Percentiles rank a stretch among this genome's conserved stretches.
Evolutionary conservation across 2,888 invertebrate species (phyloP).

Genomic region (Limenitis camilla): DNA sequence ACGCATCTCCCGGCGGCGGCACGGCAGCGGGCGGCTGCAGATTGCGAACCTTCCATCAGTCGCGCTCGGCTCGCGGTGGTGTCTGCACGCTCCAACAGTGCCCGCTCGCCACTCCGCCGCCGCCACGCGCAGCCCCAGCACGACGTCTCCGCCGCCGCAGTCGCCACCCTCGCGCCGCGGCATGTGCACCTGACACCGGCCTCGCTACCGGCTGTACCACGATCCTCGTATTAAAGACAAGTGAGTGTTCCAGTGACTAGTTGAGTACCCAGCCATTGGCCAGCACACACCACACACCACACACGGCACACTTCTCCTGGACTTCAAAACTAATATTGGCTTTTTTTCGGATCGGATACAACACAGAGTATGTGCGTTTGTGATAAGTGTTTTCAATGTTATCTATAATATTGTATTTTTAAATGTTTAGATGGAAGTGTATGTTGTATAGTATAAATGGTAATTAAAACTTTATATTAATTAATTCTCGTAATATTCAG

Average conservation of each 20-base stretch:
- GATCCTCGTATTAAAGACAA: constrained; percentile 34
- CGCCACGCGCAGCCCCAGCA: constrained; percentile 29
- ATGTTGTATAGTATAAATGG: too few relatives aligned
- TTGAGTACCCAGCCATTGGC: not conserved
- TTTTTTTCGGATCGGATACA: too few relatives aligned
- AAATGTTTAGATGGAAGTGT: too few relatives aligned
- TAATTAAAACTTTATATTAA: too few relatives aligned
- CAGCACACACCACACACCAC: not conserved
- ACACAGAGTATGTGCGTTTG: too few relatives aligned
- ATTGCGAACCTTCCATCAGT: constrained; percentile 34
- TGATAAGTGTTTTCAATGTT: too few relatives aligned
- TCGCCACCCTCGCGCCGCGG: constrained; percentile 29
- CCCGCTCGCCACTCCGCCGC: constrained; percentile 14
- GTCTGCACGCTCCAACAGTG: constrained; percentile 25
- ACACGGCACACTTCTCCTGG: too few relatives aligned
- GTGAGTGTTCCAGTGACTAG: constrained; percentile 38
- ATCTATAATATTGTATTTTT: too few relatives aligned
- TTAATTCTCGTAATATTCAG: too few relatives aligned
- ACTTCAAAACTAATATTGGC: too few relatives aligned
- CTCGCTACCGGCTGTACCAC: constrained; percentile 30
- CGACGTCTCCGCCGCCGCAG: constrained; percentile 31
- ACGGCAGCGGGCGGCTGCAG: constrained; percentile 23
- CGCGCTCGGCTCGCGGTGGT: constrained; percentile 40
- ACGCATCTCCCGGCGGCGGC: constrained; percentile 32
- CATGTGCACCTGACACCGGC: constrained; percentile 56